Conservation (phyloP, 2,797 vertebrate genomes). For the Myotis planiceps region DNA sequence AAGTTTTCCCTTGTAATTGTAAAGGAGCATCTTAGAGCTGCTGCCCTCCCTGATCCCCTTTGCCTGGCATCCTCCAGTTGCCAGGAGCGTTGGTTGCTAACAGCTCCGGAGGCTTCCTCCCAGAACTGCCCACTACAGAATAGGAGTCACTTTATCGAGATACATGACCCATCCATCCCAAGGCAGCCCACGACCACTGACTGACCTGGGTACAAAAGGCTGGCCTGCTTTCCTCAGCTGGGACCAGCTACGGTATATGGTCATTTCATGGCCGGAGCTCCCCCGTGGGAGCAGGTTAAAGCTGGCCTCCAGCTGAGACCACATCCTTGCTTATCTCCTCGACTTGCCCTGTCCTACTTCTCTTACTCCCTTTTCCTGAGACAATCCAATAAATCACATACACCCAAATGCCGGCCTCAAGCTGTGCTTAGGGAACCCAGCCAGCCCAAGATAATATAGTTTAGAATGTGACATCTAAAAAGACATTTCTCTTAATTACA, state of each 20-base stretch:
- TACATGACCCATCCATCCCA: not conserved
- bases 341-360: not conserved
- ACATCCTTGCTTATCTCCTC: not conserved
- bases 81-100: not conserved
- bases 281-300: not conserved
- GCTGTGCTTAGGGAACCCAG: not conserved
- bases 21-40: not conserved
- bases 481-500: constrained; percentile 18
- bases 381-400: not conserved
- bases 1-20: not conserved
- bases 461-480: not conserved
- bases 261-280: not conserved
- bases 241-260: not conserved
- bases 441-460: not conserved
- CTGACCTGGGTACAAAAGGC: not conserved
- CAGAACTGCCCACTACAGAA: not conserved
- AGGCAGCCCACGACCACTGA: not conserved
- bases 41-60: not conserved
- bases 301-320: not conserved
- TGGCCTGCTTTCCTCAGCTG: not conserved
- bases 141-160: not conserved
- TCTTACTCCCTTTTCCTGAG: not conserved
- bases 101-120: not conserved
- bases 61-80: not conserved
- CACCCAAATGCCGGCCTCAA: not conserved